Evolutionary conservation across 2,113 vertebrate species (phyloP).

Genomic region (Hylia prasina): DNA sequence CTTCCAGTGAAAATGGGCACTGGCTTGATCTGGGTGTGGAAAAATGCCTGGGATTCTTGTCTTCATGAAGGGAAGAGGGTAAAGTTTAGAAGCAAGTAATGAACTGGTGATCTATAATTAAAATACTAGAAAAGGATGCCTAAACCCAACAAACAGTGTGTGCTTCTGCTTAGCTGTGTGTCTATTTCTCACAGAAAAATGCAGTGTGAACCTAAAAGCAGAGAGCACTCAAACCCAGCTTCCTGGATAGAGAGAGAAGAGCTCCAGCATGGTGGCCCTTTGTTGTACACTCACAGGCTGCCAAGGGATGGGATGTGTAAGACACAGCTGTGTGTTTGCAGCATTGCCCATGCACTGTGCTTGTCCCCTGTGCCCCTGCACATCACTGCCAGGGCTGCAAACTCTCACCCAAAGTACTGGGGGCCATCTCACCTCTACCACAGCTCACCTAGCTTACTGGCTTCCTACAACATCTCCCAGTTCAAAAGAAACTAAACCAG

Average conservation of each 20-base stretch:
- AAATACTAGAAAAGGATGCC: neutral
- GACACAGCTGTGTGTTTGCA: neutral
- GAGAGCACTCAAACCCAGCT: neutral
- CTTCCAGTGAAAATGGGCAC: neutral
- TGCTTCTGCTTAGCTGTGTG: neutral
- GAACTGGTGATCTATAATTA: neutral
- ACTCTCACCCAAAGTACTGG: neutral
- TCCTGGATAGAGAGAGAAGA: neutral
- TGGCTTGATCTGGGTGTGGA: neutral
- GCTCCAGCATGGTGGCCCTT: neutral
- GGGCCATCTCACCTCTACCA: neutral
- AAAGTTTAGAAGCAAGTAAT: neutral
- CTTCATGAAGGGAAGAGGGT: neutral
- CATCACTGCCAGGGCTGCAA: neutral
- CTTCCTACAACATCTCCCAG: slow-evolving; percentile 16
- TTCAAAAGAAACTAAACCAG: slow-evolving; percentile 50
- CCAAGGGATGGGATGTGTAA: neutral
- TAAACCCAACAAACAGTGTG: neutral
- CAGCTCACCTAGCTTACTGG: slow-evolving; percentile 12
- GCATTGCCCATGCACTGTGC: accelerated
- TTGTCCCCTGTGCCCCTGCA: accelerated
- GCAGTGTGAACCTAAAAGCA: neutral
- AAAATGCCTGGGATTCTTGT: neutral
- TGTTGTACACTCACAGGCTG: neutral
- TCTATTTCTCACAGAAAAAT: neutral